Evolutionary conservation across 2,888 invertebrate species (phyloP).

Genomic region (Taenaris catops): DNA sequence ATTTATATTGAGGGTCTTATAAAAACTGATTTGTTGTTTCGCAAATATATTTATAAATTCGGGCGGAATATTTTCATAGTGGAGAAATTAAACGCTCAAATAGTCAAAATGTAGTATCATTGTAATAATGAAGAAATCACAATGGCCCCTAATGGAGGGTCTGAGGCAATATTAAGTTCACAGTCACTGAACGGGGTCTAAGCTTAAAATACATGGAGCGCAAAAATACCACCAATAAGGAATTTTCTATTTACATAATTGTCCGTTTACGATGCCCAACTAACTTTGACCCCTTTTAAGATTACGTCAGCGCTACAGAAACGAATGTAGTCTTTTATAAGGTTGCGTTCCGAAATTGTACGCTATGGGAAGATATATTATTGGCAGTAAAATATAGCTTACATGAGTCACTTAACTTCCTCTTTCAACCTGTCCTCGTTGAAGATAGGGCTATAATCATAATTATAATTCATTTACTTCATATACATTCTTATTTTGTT

Average conservation of each 20-base stretch:
- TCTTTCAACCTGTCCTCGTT: too few relatives aligned
- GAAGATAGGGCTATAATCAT: too few relatives aligned
- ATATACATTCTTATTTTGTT: too few relatives aligned
- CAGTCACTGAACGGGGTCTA: conserved; percentile 15
- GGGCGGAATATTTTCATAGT: too few relatives aligned
- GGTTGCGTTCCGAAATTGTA: neutral
- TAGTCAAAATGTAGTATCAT: conserved; percentile 4
- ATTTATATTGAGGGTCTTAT: too few relatives aligned
- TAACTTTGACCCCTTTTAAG: conserved; percentile 16
- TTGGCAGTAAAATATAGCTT: too few relatives aligned
- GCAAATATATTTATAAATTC: too few relatives aligned
- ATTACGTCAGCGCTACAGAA: conserved; percentile 12
- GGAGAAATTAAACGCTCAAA: conserved; percentile 4
- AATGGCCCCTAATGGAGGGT: conserved; percentile 9
- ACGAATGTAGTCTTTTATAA: conserved; percentile 1
- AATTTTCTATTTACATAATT: conserved; percentile 24
- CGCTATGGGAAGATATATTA: neutral
- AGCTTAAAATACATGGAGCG: conserved; percentile 21
- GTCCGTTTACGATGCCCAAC: conserved; percentile 17
- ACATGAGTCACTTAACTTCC: too few relatives aligned
- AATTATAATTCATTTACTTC: too few relatives aligned
- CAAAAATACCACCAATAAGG: conserved; percentile 24
- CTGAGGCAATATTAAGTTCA: conserved; percentile 14
- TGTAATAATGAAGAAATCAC: conserved; percentile 17
- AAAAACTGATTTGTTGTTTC: too few relatives aligned